Evolutionary conservation across 2,888 invertebrate species (phyloP).

Genomic region (Amorpha juglandis): DNA sequence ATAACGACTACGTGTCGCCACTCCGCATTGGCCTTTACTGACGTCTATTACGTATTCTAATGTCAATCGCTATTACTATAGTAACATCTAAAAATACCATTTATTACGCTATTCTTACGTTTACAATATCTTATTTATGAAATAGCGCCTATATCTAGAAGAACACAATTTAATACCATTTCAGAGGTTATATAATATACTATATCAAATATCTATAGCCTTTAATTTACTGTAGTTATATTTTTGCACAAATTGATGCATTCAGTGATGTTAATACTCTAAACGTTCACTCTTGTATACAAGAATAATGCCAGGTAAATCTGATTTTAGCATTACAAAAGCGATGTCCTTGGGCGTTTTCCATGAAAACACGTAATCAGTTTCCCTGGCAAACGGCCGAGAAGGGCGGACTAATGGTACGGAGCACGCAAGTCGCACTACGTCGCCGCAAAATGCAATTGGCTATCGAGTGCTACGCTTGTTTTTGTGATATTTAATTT

Average conservation of each 20-base stretch:
- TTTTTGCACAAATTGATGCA: not conserved
- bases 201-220: not conserved
- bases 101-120: no score
- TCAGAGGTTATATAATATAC: no score
- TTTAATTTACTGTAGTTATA: not conserved
- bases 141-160: no score
- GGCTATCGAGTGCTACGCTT: slow-evolving; percentile 63
- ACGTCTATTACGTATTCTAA: slow-evolving; percentile 45
- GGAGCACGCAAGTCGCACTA: slow-evolving; percentile 69
- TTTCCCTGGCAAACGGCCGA: slow-evolving; percentile 68
- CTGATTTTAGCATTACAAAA: slow-evolving; percentile 1
- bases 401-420: slow-evolving; percentile 74
- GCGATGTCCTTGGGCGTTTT: slow-evolving; percentile 29
- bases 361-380: slow-evolving; percentile 48
- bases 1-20: slow-evolving; percentile 75
- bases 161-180: no score
- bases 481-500: slow-evolving; percentile 50
- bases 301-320: not conserved
- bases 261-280: not conserved
- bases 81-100: not conserved
- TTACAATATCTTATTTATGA: no score
- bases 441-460: slow-evolving; percentile 74
- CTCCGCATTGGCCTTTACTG: slow-evolving; percentile 54
- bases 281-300: not conserved
- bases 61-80: slow-evolving; percentile 26